Conservation (phyloP, 2,113 vertebrate species). For the Lichenostomus cassidix region DNA sequence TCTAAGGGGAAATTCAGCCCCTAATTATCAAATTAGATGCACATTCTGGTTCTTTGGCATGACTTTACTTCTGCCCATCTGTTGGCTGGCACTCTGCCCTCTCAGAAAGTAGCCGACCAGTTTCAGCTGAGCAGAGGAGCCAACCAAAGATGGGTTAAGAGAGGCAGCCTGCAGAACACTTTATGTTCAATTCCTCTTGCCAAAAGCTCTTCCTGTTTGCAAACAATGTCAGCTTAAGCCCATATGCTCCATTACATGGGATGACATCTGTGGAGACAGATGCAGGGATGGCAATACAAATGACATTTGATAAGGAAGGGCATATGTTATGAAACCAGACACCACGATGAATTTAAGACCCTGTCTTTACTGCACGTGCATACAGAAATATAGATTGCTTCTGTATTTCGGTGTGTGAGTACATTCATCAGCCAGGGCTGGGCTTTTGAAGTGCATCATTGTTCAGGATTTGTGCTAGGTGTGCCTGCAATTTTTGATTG, state of each 20-base stretch:
- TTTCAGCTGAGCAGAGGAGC: slow-evolving; percentile 46
- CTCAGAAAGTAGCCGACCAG: slow-evolving; percentile 23
- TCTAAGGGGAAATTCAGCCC: slow-evolving; percentile 41
- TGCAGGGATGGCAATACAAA: slow-evolving; percentile 56
- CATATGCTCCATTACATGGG: slow-evolving; percentile 66
- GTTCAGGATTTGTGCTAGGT: not conserved
- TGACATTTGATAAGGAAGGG: slow-evolving; percentile 67
- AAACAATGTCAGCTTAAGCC: slow-evolving; percentile 65
- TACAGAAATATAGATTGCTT: not conserved
- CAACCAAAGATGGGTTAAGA: slow-evolving; percentile 57
- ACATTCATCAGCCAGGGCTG: not conserved
- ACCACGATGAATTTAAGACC: not conserved
- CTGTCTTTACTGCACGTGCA: not conserved
- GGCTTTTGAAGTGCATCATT: not conserved
- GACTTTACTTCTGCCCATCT: slow-evolving; percentile 52
- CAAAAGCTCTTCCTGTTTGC: slow-evolving; percentile 66
- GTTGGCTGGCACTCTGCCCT: slow-evolving; percentile 47
- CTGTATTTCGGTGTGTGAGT: not conserved
- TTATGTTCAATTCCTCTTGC: slow-evolving; percentile 27
- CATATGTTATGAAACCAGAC: slow-evolving; percentile 64
- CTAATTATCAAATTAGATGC: slow-evolving; percentile 67
- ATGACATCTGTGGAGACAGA: slow-evolving; percentile 67
- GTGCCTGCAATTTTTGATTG: not conserved
- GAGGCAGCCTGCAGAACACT: slow-evolving; percentile 37
- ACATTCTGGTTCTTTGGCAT: slow-evolving; percentile 62